Conservation (phyloP, 64 coral and sea anemone species). For the Porites lutea region DNA sequence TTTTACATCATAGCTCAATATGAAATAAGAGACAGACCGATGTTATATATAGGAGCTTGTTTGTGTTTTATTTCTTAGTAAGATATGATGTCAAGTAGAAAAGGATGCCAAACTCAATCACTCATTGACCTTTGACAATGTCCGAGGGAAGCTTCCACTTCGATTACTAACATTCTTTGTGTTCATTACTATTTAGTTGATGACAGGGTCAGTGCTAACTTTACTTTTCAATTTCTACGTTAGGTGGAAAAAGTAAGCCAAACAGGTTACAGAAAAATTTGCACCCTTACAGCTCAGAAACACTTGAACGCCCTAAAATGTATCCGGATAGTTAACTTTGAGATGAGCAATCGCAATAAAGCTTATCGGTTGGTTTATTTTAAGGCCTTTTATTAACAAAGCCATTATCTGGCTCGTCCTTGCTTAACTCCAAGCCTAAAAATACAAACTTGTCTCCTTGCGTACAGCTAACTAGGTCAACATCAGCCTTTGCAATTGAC, state of each 20-base stretch:
- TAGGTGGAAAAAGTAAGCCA: background rate
- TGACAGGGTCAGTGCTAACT: background rate
- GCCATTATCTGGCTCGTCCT: background rate
- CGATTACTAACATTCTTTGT: background rate
- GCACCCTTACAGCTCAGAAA: background rate
- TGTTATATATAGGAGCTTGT: background rate
- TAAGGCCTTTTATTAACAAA: background rate
- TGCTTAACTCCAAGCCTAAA: background rate
- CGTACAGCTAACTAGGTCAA: background rate
- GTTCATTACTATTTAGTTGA: background rate
- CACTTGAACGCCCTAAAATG: background rate
- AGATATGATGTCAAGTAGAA: background rate
- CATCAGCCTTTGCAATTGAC: background rate
- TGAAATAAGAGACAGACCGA: background rate
- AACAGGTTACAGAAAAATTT: constrained; percentile 2
- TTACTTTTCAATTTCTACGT: background rate
- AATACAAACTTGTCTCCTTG: background rate
- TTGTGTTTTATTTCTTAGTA: background rate
- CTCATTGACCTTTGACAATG: background rate
- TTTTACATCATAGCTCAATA: background rate
- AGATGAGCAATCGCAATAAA: background rate
- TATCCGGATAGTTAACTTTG: background rate
- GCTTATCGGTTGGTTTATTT: constrained; percentile 1
- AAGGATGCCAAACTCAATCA: background rate
- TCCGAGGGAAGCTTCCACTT: background rate